Base-by-base conservation (phyloP, 2,797 vertebrate genomes). In the Sphaeramia orbicularis region DNA sequence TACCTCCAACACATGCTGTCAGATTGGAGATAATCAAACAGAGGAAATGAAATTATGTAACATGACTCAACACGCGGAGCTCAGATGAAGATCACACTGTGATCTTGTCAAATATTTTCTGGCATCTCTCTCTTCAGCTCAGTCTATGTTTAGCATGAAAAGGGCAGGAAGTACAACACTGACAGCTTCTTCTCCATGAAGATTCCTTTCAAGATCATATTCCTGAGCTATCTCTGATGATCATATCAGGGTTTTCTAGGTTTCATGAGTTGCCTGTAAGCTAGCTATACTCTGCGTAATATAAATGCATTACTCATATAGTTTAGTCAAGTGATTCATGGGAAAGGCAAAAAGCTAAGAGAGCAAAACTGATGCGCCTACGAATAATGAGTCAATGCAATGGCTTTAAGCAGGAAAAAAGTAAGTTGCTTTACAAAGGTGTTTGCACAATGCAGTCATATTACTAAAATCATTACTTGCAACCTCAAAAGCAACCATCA, bases 61-160 rank as follows among this genome's bases (percentile, higher is more conserved):
- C 8, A 60, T 41, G 49, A 58, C 61, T 78, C 55, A 32, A 11
- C 49, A 52, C 47, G 16, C 57, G 56, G 40, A 61, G 48, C 62
- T 69, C 44, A 37, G 43, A 62, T 72, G 69, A 55, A 37, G 18
- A 30, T 69, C 71, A 44, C 47, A 30, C 52, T 48, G 70, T 36
- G 71, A 71, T 68, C 67, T 36, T 73, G 74, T 66, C 76, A 78
- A 54, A 61, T 18, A 35, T 18, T 43, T 51, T 8, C 58, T 37
- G 32, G 35, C 43, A 54, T 47, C 45, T 50, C 50, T 72, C 9
- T 21, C 12, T 21, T 21, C 36, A 43, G 18, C 49, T 61, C n/a
- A 54, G 19, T 52, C 43, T 76, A 37, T 48, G 19, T 73, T 77
- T 56, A 61, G 62, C 50, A 44, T 42, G 55, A 68, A 68, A 42